Base-by-base conservation (phyloP, 1,140 invertebrate species). In the Matsumurasca onukii region DNA sequence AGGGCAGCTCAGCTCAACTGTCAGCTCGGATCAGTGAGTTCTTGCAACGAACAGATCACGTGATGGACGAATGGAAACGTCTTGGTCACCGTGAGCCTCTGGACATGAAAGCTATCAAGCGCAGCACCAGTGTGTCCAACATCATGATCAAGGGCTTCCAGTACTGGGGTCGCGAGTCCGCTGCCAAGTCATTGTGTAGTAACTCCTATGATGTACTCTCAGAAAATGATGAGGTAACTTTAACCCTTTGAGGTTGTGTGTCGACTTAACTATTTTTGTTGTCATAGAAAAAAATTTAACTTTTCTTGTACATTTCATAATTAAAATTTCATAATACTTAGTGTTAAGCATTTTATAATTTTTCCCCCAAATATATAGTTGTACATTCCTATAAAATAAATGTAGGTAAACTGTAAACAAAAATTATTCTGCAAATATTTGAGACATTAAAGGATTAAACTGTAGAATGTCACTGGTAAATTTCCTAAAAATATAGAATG, bases 91-190 rank as follows among this genome's bases (percentile, higher is more conserved):
- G 25, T 17, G 31, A 31, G 57, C 51, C 39, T 55, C 62, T 59
- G 77, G 78, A 29, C 77, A 75, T 66, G 27, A 74, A 31, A 80
- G 80, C 68, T 80, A 77, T 88, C 24, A 85, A 84, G 5, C 84
- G 86, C 71, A 89, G 88, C n/a, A 85, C 84, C 31, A 91, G 89
- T 67, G 87, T 88, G 0, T 89, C 89, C 2, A 91, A 91, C 76
- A 92, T 92, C 63, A 84, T 89, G 83, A 91, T 91, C 51, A 90
- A 88, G 74, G 89, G 89, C 0, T 91, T 89, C 77, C 89, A 89
- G 72, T 82, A 89, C 73, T 88, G 84, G 66, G 34, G 66, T 39
- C 45, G 45, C 3, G 66, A 68, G 2, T 67, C 52, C 3, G n/a
- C 48, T 30, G 22, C 34, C 39, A 52, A 24, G 15, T 68, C 66